Evolutionary conservation across 2,113 vertebrate species (phyloP).

Genomic region (Ailuropoda melanoleuca): DNA sequence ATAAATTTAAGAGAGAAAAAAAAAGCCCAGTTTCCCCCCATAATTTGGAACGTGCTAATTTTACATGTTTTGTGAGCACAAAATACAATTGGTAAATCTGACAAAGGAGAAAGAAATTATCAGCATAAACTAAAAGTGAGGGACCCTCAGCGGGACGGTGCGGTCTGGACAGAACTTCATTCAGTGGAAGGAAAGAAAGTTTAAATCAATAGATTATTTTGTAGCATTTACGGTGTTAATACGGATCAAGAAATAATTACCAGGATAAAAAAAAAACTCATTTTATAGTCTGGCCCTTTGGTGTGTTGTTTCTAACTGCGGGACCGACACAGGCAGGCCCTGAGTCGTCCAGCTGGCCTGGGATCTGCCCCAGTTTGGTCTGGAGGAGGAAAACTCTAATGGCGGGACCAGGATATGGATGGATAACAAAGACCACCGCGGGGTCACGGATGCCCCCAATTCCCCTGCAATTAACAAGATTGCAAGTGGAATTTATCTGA

Average conservation of each 20-base stretch:
- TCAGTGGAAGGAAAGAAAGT: not conserved
- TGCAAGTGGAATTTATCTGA: conserved; percentile 50
- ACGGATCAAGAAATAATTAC: not conserved
- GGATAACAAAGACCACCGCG: not conserved
- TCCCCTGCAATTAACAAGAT: conserved; percentile 1
- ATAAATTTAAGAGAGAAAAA: conserved; percentile 89
- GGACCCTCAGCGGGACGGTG: not conserved
- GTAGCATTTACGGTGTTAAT: not conserved
- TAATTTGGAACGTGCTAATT: conserved; percentile 70
- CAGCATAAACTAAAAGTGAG: not conserved
- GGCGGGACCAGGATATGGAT: not conserved
- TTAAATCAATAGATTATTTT: conserved; percentile 48
- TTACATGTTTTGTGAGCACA: conserved; percentile 61
- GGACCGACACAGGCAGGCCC: not conserved
- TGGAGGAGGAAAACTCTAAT: not conserved
- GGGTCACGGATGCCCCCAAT: not conserved
- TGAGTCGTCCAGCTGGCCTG: not conserved
- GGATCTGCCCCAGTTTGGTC: not conserved
- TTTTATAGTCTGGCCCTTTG: not conserved
- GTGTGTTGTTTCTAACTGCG: not conserved
- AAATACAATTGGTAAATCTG: conserved; percentile 44
- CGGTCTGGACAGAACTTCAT: not conserved
- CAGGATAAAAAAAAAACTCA: not conserved
- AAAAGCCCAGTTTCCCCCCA: conserved; percentile 48
- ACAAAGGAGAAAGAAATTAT: conserved; percentile 18